These are phyloP conservation scores for Eristalis tenax DNA, from an alignment of 2,888 invertebrate species.

Conservation along the genomic window DNA sequence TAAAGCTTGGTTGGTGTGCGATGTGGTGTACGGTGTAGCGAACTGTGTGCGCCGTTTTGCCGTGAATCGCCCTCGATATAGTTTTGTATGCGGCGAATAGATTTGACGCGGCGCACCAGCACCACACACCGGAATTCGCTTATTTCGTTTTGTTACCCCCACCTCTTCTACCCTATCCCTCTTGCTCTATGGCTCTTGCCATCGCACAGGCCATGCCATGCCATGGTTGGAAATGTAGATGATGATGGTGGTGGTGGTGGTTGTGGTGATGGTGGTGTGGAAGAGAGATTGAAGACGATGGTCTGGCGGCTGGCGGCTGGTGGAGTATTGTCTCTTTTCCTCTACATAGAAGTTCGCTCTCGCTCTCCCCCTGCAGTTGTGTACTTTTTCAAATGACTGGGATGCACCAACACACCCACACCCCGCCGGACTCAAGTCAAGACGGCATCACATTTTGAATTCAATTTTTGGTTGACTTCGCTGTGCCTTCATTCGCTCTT, in stretches of 20 bases:
- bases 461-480: constrained; percentile 1
- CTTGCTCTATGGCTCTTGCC: neutral
- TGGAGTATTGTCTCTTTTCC: constrained; percentile 48
- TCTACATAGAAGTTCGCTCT: neutral
- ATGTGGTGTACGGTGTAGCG: constrained; percentile 67
- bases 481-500: neutral
- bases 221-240: neutral
- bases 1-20: constrained; percentile 57
- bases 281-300: constrained; percentile 42
- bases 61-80: constrained; percentile 71
- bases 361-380: constrained; percentile 22
- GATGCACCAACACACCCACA: constrained; percentile 44
- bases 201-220: neutral
- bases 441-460: constrained; percentile 38
- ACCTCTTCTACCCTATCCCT: neutral
- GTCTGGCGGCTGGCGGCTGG: neutral
- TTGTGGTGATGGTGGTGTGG: constrained; percentile 11
- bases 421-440: neutral
- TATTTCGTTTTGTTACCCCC: constrained; percentile 60
- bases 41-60: constrained; percentile 69
- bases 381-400: constrained; percentile 25
- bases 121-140: constrained; percentile 65
- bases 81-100: constrained; percentile 72
- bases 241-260: neutral
- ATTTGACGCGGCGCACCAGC: constrained; percentile 67